Base-by-base conservation (phyloP, 1,140 invertebrate species). In the Gonatopus flavifemur region DNA sequence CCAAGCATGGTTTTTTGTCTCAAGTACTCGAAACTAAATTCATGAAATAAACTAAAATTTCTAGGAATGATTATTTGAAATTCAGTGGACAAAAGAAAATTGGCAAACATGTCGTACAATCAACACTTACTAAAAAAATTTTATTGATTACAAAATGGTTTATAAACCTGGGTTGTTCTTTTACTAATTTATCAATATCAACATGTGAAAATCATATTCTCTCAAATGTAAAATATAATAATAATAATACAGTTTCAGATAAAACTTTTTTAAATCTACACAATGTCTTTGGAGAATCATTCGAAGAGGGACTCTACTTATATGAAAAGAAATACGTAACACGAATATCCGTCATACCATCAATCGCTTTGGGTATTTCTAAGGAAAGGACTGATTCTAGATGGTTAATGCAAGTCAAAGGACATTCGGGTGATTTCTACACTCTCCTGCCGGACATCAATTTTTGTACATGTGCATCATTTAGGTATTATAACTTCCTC, bases 381-480 rank as follows among this genome's bases (percentile, higher is more conserved):
- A 69, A 65, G 54, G 49, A 60, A 0, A 45, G 25, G 62, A 38
- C 47, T 36, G 43, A 49, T 5, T 19, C 45, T 33, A 55, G 57
- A 33, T 71, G 55, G 52, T 69, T 86, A 28, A 73, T 83, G 41
- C 81, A 85, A 76, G 69, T 87, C 2, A 76, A 79, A 42, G 82
- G 80, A n/a, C 72, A 77, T 18, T 79, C 80, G n/a, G 78, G 78
- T 46, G 69, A 74, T 20, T 74, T 73, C 39, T 86, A 85, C 54
- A 81, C 78, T 31, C 55, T 88, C 10, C 84, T 85, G 57, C 81
- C 82, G 1, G 64, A 78, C 37, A 67, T 86, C 13, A 86, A 87
- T 66, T 87, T 79, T 62, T 88, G 86, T 57, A 73, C 77, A 2
- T 88, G 86, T 64, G 59, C 55, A 37, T 78, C 81, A 15, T 87